Base-by-base conservation (phyloP, 2,797 vertebrate species). In the Anisognathus igniventris region DNA sequence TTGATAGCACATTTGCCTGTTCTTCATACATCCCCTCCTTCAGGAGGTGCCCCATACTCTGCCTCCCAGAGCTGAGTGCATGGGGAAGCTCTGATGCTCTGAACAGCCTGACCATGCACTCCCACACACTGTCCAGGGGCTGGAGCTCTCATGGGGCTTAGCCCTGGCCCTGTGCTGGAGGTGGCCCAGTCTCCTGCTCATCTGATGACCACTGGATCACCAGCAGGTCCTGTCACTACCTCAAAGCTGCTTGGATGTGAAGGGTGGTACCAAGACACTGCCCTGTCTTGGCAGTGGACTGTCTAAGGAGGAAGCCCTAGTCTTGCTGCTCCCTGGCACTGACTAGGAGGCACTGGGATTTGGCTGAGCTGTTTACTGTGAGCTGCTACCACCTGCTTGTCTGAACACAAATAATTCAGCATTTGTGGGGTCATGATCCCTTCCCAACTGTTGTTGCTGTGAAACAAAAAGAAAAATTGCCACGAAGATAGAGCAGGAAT, bases 271-370 rank as follows among this genome's bases (percentile, higher is more conserved):
- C 10, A 27, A 7, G 15, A 18, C 31, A 47, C 40, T 35, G 21
- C 12, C 6, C 27, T 31, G n/a, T 15, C 40, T 56, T 2, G 0
- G 42, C 44, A 37, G 18, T 4, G 2, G 0, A 12, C 11, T 53
- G 18, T 30, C 27, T 37, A 8, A 53, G 0, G 1, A 21, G 3
- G 27, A n/a, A 77, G 45, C 14, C 25, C 18, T 3, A 0, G 25
- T 33, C 37, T 17, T 51, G 19, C 58, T 12, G 14, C 27, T 88
- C 45, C 30, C 14, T 3, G 2, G 37, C 27, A 42, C 40, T 58
- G 22, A 42, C 37, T 44, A 45, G 45, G 22, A 37, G 2, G 21
- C 18, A 45, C 18, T 4, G 27, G 57, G 30, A 42, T 78, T 24
- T 64, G 42, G 16, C 47, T 42, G 21, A 92, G 37, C 37, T 74